Percentiles rank a stretch among this genome's conserved stretches.
Conservation (phyloP, 2,113 vertebrate species). For the Cichladusa arquata region DNA sequence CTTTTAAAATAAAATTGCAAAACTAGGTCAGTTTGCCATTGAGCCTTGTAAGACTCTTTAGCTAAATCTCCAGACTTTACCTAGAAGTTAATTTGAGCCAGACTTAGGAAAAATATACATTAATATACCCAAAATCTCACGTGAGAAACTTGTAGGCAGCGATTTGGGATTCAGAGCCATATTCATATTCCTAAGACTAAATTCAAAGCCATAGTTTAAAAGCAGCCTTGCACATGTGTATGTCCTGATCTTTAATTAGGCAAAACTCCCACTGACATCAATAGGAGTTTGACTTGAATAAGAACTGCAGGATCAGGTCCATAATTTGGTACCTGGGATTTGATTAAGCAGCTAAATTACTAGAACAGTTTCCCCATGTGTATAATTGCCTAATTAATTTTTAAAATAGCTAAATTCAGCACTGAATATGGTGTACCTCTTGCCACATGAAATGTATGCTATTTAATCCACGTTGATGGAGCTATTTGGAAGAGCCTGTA, state of each 20-base stretch:
- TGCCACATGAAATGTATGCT: background rate
- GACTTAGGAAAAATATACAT: slow-evolving; percentile 47
- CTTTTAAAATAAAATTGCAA: background rate
- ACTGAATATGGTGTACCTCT: slow-evolving; percentile 11
- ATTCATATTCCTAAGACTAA: slow-evolving; percentile 46
- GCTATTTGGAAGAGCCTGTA: background rate
- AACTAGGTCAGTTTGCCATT: slow-evolving; percentile 56
- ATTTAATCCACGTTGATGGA: slow-evolving; percentile 30
- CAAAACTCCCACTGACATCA: slow-evolving; percentile 64
- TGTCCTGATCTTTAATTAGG: slow-evolving; percentile 67
- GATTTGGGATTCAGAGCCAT: slow-evolving; percentile 41
- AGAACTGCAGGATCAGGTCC: slow-evolving; percentile 65
- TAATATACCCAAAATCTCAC: slow-evolving; percentile 12
- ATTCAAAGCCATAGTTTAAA: slow-evolving; percentile 54
- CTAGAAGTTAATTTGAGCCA: slow-evolving; percentile 46
- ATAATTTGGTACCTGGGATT: slow-evolving; percentile 67
- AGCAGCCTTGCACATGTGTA: background rate
- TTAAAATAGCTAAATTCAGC: slow-evolving; percentile 63
- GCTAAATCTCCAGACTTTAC: slow-evolving; percentile 52
- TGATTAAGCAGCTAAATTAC: slow-evolving; percentile 63
- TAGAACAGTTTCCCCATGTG: slow-evolving; percentile 52
- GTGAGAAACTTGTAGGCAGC: slow-evolving; percentile 36
- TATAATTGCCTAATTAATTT: slow-evolving; percentile 69
- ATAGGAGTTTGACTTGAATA: slow-evolving; percentile 65
- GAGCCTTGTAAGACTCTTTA: slow-evolving; percentile 34